Percentiles rank a stretch among this genome's conserved stretches.
Conservation (phyloP, 1,140 invertebrate genomes). For the Anadara kagoshimensis region DNA sequence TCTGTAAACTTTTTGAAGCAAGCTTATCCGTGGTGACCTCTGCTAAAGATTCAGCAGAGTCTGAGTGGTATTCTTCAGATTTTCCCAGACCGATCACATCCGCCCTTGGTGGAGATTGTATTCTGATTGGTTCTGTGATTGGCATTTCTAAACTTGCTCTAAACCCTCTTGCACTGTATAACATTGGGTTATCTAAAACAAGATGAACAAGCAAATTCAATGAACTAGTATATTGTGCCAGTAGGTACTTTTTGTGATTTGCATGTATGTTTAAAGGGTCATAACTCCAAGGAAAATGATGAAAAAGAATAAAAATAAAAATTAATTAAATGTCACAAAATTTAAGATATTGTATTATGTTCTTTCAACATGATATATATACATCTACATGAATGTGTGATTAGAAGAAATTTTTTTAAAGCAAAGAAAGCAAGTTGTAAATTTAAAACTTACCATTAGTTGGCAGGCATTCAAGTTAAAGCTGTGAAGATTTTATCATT, state of each 20-base stretch:
- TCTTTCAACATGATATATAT: not conserved
- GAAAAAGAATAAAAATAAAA: not conserved
- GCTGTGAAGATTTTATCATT: too few species aligned
- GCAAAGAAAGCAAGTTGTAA: too few species aligned
- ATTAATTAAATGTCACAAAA: not conserved
- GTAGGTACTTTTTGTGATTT: not conserved
- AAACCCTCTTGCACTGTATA: slow-evolving; percentile 40
- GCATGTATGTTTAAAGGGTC: not conserved
- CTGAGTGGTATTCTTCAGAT: slow-evolving; percentile 45
- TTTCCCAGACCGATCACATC: slow-evolving; percentile 23
- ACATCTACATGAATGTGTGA: not conserved
- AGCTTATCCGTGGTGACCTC: slow-evolving; percentile 39
- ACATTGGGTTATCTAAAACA: slow-evolving; percentile 43
- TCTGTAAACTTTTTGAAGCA: not conserved
- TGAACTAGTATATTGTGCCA: not conserved
- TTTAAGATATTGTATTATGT: not conserved
- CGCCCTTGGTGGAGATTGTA: slow-evolving; percentile 30
- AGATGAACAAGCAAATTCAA: not conserved
- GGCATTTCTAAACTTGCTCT: slow-evolving; percentile 43
- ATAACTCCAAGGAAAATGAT: not conserved
- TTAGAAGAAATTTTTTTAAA: too few species aligned
- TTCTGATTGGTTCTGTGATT: slow-evolving; percentile 22
- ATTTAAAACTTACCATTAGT: too few species aligned
- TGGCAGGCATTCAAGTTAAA: too few species aligned
- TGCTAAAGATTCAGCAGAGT: slow-evolving; percentile 53